Base-by-base conservation (phyloP, 2,888 invertebrate genomes). In the Meta bourneti region DNA sequence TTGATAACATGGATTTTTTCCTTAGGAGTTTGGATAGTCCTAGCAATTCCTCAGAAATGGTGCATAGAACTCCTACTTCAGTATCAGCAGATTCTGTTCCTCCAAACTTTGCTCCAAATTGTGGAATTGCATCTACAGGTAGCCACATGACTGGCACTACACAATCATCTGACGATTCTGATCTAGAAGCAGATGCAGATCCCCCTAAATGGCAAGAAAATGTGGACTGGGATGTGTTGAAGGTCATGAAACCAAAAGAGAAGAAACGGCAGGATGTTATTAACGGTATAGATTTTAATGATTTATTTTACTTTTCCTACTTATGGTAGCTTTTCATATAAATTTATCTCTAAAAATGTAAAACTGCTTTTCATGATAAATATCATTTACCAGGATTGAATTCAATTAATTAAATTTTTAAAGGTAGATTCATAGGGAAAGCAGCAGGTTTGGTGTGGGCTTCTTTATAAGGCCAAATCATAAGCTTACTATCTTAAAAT, bases 211-310 rank as follows among this genome's bases (percentile, higher is more conserved):
- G 98, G 97, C 97, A 97, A 94, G 96, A 96, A 93, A 96, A 96
- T 93, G 96, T 98, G 79, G 96, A 97, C 49, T 96, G 97, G 93
- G 97, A 98, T 90, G 96, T 97, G 84, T 96, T 98, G 86, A 95
- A 96, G 89, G 96, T 96, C 93, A 96, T 98, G 93, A 96, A 97
- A 94, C 97, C 97, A 93, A 96, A 97, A 94, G 98, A 98, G 95
- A 97, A 97, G 95, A 98, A 98, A 95, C 96, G 98, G 94, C 98
- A 98, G 95, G 98, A 98, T 95, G 97, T 98, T 94, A 97, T 98
- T 93, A 98, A 98, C 95, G 98, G 98, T 98, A 94, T 94, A 95
- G 20, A 69, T 74, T 16, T 9, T 34, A 48, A 75, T 49, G 52
- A 5, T 16, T 13, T 34, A 7, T 13, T 34, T 1, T 48, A 11